Conservation (phyloP, 2,113 vertebrate genomes). For the Coptodon bakossiorum region DNA sequence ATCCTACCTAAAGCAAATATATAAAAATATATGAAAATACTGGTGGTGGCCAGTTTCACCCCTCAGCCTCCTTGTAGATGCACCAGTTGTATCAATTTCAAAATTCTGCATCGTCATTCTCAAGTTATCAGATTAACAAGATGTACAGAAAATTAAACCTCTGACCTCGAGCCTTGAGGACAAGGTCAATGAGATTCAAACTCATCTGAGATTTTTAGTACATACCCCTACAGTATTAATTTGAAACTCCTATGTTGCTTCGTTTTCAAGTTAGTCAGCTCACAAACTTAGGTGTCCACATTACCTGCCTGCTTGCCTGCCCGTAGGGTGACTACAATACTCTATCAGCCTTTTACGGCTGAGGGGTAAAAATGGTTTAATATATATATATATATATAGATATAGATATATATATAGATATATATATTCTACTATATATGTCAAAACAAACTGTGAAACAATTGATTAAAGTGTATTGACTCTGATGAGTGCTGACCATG, state of each 20-base stretch:
- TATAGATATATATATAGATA: neutral
- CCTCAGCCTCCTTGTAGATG: neutral
- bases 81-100: neutral
- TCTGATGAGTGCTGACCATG: conserved; percentile 60
- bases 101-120: neutral
- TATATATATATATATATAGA: fast-evolving
- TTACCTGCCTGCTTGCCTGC: neutral
- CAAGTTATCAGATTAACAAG: neutral
- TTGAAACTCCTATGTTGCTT: too few species aligned
- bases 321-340: neutral
- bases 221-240: too few species aligned
- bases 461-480: neutral
- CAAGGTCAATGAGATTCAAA: neutral
- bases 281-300: neutral
- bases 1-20: neutral
- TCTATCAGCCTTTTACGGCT: neutral
- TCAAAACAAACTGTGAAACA: neutral
- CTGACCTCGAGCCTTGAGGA: neutral
- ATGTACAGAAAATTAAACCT: neutral
- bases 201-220: too few species aligned
- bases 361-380: neutral
- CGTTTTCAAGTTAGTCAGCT: too few species aligned
- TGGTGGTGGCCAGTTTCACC: neutral
- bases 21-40: neutral
- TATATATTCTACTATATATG: neutral